Conservation (phyloP, 2,888 invertebrate species). For the Sympetrum striolatum region DNA sequence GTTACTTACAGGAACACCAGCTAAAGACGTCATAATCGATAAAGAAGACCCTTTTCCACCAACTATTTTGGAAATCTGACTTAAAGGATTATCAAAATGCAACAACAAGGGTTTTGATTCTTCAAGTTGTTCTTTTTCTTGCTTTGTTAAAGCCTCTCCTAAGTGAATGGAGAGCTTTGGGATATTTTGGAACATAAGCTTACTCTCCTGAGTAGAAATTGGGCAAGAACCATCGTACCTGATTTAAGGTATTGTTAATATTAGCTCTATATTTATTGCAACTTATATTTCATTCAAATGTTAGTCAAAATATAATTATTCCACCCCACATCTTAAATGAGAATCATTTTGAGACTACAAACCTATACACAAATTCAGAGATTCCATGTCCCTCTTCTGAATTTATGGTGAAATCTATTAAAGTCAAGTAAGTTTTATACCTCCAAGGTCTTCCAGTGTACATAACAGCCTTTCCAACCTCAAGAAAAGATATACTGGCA, state of each 20-base stretch:
- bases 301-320: neutral
- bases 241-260: neutral
- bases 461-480: constrained; percentile 49
- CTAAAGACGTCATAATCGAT: constrained; percentile 65
- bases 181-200: neutral
- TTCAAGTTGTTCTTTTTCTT: constrained; percentile 18
- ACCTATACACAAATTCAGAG: constrained; percentile 57
- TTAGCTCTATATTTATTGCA: neutral
- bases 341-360: neutral
- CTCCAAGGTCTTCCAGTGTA: constrained; percentile 55
- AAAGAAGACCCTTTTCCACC: constrained; percentile 84
- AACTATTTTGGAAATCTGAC: constrained; percentile 59
- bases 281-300: neutral
- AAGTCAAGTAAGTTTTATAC: constrained; percentile 50
- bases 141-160: neutral
- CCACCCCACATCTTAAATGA: too few relatives aligned
- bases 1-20: constrained; percentile 58
- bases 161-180: neutral
- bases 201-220: neutral
- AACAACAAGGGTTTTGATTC: constrained; percentile 3
- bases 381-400: constrained; percentile 57
- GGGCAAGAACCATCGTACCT: constrained; percentile 47
- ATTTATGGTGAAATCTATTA: constrained; percentile 55
- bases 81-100: constrained; percentile 7
- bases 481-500: constrained; percentile 50